Base-by-base conservation (phyloP, 2,113 vertebrate species). In the Psittacara wagleri region DNA sequence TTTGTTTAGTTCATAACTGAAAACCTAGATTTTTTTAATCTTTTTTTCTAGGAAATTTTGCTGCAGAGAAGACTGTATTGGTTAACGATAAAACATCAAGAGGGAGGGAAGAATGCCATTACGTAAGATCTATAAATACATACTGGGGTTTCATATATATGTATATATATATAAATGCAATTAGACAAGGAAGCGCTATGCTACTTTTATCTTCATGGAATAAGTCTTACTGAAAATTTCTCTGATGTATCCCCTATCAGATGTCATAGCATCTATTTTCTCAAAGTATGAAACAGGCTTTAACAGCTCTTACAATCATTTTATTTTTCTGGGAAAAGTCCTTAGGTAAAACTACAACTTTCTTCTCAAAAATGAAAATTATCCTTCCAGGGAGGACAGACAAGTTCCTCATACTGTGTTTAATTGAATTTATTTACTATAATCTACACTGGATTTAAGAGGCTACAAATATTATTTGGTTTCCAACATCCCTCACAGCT, bases 151-250 rank as follows among this genome's bases (percentile, higher is more conserved):
- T 22, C 61, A 44, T n/a, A 23, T 73, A 39, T 63, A 54, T 69
- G 37, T 89, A 18, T 31, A 39, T 73, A 54, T 70, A 5, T 76
- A 88, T 55, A 90, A 92, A 90, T 55, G 48, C 39, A 92, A 90
- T 86, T 81, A 72, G 85, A 61, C 23, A 81, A 74, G 55, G 41
- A 94, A 95, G 48, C 75, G 69, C 43, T 84, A 39, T 75, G 68
- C 46, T 93, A 69, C 72, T 51, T 64, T 66, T 94, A 84, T 79
- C 72, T 89, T 79, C 61, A 91, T 35, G 68, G 88, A 97, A 87
- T 28, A 92, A 92, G 41, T 16, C 25, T 59, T 95, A 43, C 54
- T 76, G 88, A 85, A 95, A 92, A 88, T 77, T 75, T 82, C 80
- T 95, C 68, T 95, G 49, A 81, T 88, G 39, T 73, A 48, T 66